These are phyloP conservation scores for Bolborhynchus lineola DNA, from an alignment of 2,113 vertebrate species.

Conservation along the genomic window DNA sequence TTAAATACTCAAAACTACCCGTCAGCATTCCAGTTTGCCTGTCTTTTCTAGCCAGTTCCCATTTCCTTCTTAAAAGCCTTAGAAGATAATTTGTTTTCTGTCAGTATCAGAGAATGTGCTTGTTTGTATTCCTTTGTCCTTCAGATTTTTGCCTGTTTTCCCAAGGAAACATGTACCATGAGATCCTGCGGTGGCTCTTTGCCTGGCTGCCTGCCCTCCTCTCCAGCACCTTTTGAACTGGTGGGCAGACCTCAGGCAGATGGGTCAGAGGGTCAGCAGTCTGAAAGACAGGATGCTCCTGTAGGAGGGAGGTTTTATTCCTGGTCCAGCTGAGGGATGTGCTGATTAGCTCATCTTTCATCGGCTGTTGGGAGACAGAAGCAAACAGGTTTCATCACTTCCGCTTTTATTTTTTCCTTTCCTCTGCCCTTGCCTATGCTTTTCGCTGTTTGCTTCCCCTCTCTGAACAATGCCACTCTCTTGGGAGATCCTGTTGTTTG, in stretches of 20 bases:
- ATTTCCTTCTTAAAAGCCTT: not conserved
- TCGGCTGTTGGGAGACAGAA: not conserved
- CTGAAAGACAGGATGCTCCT: not conserved
- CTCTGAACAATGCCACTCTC: conserved; percentile 33
- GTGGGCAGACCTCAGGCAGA: not conserved
- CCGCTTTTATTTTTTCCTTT: conserved; percentile 29
- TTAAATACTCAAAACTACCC: not conserved
- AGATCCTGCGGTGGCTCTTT: not conserved
- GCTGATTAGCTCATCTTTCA: conserved; percentile 38
- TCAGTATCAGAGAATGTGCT: not conserved
- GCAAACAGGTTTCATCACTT: conserved; percentile 55
- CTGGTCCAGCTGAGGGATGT: not conserved
- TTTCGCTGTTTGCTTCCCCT: not conserved
- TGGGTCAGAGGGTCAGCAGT: not conserved
- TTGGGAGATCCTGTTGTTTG: conserved; percentile 40
- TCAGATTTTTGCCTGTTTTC: not conserved
- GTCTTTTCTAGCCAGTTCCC: not conserved
- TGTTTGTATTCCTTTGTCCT: not conserved
- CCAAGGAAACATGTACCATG: not conserved
- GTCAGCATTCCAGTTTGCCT: not conserved
- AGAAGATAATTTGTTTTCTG: not conserved
- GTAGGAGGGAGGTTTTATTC: not conserved
- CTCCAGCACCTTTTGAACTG: not conserved
- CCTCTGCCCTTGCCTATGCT: not conserved
- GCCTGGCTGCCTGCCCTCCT: not conserved